Base-by-base conservation (phyloP, 2,113 vertebrate genomes). In the Eptesicus fuscus region DNA sequence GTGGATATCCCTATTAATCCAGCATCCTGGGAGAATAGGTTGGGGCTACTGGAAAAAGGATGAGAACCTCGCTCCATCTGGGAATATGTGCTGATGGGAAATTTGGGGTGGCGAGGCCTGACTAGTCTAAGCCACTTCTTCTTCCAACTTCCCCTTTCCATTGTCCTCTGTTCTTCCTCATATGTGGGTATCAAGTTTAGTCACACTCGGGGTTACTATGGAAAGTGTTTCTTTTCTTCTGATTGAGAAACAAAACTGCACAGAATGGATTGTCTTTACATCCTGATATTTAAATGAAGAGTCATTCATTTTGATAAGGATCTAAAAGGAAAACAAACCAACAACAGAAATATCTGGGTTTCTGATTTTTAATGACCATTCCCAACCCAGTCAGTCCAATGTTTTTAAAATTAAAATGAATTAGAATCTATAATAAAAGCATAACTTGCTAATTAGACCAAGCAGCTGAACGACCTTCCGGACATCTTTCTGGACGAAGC, bases 191-290 rank as follows among this genome's bases (percentile, higher is more conserved):
- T 69, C 67, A 37, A 40, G 87, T 93, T 80, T 40, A 95, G 76
- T 95, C 35, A 59, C 25, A 37, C 53, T 77, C 14, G 70, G 44
- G 28, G 61, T 95, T 80, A 56, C 96, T 59, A 1, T 95, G 90
- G 84, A 88, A 92, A 80, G 18, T 18, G 42, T 91, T 90, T 87
- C 84, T 91, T 83, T 91, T 93, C 70, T 76, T 82, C 63, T 85
- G 53, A 59, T 42, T 82, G 35, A 94, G 83, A 94, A 94, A 86
- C 25, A 47, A 77, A 92, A 53, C 65, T 87, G 83, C 70, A 76
- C 37, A 73, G 59, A 94, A 42, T 67, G 59, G n/a, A 84, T 93
- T 91, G 63, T 69, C 53, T 92, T 85, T 77, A 40, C 9, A 80
- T 91, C 51, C 51, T 91, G 32, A 51, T 90, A 51, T 90, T 93